A percentile compares a stretch with the other conserved stretches of the same genome.
phyloP scores from a whole-genome alignment of 2,888 invertebrate genomes.

The Thecocarcelia acutangulata region DNA sequence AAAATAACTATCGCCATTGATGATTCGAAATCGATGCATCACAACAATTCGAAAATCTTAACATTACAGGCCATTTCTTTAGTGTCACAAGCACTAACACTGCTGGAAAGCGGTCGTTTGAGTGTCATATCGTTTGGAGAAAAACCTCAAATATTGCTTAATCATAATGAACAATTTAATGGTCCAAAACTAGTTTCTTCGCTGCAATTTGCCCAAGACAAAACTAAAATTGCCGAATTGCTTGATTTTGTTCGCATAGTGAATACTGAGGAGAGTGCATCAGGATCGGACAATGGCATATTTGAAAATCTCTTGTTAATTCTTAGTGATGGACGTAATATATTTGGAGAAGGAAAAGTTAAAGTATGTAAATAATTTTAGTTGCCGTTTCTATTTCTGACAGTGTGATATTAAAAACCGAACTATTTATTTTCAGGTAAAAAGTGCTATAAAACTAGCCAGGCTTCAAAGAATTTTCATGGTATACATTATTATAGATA shows the following conservation, averaged over 20 bases:
- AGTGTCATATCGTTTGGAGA: slow-evolving; percentile 96
- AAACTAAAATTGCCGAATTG: slow-evolving; percentile 92
- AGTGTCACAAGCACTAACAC: slow-evolving; percentile 92
- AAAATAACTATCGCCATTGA: slow-evolving; percentile 98
- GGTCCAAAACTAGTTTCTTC: slow-evolving; percentile 91
- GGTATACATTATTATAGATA: slow-evolving; percentile 97
- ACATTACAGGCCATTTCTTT: slow-evolving; percentile 97
- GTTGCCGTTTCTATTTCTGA: too few species aligned
- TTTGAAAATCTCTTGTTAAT: slow-evolving; percentile 88
- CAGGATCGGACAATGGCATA: slow-evolving; percentile 80
- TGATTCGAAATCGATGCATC: slow-evolving; percentile 95
- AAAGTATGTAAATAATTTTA: slow-evolving; percentile 82
- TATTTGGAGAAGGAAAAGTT: slow-evolving; percentile 93
- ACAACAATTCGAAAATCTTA: slow-evolving; percentile 93
- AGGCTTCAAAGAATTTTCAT: slow-evolving; percentile 92
- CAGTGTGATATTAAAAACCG: background rate
- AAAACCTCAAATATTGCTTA: slow-evolving; percentile 91
- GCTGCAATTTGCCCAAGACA: slow-evolving; percentile 93
- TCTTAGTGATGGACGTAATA: slow-evolving; percentile 96
- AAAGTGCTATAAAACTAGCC: slow-evolving; percentile 90
- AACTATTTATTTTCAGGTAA: slow-evolving; percentile 82
- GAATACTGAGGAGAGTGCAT: slow-evolving; percentile 82
- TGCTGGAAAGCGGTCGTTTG: slow-evolving; percentile 96
- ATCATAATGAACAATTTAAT: slow-evolving; percentile 90
- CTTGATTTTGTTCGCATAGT: slow-evolving; percentile 89